phyloP scores from a whole-genome alignment of 2,888 invertebrate genomes.

The Ypsolopha scabrella region DNA sequence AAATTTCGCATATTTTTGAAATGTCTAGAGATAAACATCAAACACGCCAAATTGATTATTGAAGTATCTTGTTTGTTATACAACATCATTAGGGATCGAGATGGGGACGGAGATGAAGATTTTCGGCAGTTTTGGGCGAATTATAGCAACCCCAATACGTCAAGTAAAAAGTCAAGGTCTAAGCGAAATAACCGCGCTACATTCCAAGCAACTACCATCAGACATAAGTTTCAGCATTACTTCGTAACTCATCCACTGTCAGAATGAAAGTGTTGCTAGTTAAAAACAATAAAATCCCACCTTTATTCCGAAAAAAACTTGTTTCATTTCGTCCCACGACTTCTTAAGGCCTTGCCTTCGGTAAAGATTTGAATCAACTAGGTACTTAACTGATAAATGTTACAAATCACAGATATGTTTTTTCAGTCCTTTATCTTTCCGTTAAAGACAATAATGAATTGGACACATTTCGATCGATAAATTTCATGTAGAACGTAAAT shows the following conservation, averaged over 20 bases:
- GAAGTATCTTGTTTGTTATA: conserved; percentile 8
- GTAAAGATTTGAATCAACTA: too few relatives aligned
- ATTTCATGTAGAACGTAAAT: too few relatives aligned
- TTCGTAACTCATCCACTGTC: neutral
- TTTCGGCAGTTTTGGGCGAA: neutral
- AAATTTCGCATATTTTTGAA: conserved; percentile 6
- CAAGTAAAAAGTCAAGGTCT: neutral
- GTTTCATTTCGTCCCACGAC: neutral
- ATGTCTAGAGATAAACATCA: conserved; percentile 5
- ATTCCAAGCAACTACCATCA: neutral
- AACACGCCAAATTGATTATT: conserved; percentile 10
- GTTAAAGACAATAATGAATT: too few relatives aligned
- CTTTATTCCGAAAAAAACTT: neutral
- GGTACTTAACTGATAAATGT: too few relatives aligned
- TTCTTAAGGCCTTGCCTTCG: too few relatives aligned
- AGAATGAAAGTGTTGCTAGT: neutral
- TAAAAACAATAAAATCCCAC: neutral
- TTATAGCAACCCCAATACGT: neutral
- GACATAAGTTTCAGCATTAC: neutral
- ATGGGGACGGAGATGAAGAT: neutral
- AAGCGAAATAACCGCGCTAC: neutral
- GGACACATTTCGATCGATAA: too few relatives aligned
- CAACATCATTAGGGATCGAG: conserved; percentile 10
- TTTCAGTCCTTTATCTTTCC: too few relatives aligned
- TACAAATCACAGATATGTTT: too few relatives aligned